Evolutionary conservation across 1,140 invertebrate genomes (phyloP), one percentile per base, ranked within the genome.

Genomic region (Notospermus geniculatus): DNA sequence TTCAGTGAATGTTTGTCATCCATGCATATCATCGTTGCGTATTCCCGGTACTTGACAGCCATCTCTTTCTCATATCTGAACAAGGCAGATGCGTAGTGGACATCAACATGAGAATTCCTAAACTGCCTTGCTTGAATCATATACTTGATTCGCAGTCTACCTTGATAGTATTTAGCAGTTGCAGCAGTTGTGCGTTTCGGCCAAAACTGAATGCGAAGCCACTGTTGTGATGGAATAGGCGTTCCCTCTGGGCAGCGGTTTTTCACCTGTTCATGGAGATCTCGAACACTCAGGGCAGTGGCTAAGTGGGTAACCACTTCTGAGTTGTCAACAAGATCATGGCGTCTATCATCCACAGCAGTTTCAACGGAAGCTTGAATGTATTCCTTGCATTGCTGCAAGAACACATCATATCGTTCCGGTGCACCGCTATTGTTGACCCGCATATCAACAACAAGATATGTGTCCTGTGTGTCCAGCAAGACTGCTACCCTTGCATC

Each of bases 1-100:
- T 67, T 67, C 19, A 46, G 27, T 11, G 58, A 28, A 60, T 69
- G 67, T 45, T 71, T 71, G 62, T 71, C 69, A 64, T 71, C 69
- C 52, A 71, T 64, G 25, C 46, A 60, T 7, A 64, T 29, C 45
- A 67, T 54, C 2, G 39, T 43, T 22, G 45, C 23, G 39, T 60
- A 28, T 19, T 69, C 59, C 19, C 56, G 52, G 30, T 55, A 67
- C 28, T 57, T 65, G 0, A 71, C 53, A 23, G 64, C 57, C 2
- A 69, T 54, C 53, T 67, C 56, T 27, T 61, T 64, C 17, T 45
- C 9, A 55, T 69, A 71, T 11, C 45, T 15, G 54, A 64, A 70
- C 0, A 62, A 22, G 22, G 69, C 64, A 9, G 58, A 43, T 19
- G 58, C 65, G 64, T 67, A 67, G 50, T 69, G 65, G 2, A 19